A percentile compares a stretch with the other conserved stretches of the same genome.
Evolutionary conservation across 2,113 vertebrate species (phyloP).

Genomic region (Ophthalmolycus amberensis): DNA sequence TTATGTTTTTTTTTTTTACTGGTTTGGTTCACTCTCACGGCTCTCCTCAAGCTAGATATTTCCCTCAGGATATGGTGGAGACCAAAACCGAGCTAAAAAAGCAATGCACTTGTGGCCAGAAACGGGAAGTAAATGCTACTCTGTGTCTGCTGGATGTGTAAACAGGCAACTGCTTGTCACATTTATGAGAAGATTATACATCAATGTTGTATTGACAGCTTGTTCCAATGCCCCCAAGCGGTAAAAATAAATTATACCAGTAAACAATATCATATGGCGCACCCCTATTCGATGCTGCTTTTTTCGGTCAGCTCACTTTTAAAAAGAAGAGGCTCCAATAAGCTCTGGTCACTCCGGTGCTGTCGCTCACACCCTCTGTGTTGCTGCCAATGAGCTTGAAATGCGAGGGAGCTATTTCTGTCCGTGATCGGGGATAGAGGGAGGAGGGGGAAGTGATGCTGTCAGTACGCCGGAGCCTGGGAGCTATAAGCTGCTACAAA

Average conservation of each 20-base stretch:
- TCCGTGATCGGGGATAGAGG: conserved; percentile 24
- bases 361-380: conserved; percentile 25
- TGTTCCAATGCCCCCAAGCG: not conserved
- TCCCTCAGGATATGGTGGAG: not conserved
- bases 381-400: conserved; percentile 41
- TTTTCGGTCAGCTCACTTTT: not conserved
- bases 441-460: conserved; percentile 6
- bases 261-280: not conserved
- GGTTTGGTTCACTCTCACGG: not conserved
- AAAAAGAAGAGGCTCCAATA: not conserved
- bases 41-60: not conserved
- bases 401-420: conserved; percentile 64
- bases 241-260: not conserved
- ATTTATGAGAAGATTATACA: not conserved
- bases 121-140: not conserved
- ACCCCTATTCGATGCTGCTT: not conserved
- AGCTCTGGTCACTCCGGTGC: conserved; percentile 4
- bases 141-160: not conserved
- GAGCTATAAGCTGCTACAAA: conserved; percentile 42
- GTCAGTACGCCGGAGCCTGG: conserved; percentile 15
- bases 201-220: not conserved
- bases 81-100: not conserved
- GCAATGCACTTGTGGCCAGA: not conserved
- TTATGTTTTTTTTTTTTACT: not conserved
- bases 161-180: not conserved